Conservation (phyloP, 2,888 invertebrate genomes). For the Drosophila lutescens region DNA sequence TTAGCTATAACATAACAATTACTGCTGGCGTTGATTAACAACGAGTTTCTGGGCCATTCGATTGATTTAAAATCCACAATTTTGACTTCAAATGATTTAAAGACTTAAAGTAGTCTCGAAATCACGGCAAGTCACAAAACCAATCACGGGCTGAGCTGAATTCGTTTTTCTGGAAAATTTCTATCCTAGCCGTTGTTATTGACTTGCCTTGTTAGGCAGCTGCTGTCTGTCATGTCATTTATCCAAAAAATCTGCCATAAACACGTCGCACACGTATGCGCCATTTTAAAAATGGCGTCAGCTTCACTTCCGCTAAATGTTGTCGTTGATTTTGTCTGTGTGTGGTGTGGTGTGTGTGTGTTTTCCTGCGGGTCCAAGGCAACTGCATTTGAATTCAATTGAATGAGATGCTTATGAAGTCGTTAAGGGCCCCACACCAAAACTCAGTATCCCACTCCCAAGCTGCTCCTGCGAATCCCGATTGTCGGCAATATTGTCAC, state of each 20-base stretch:
- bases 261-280: slow-evolving; percentile 72
- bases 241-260: slow-evolving; percentile 61
- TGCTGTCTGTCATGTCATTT: slow-evolving; percentile 56
- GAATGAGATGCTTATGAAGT: slow-evolving; percentile 68
- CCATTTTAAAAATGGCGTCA: slow-evolving; percentile 73
- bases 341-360: background rate
- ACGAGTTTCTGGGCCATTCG: too few species aligned
- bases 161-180: slow-evolving; percentile 6
- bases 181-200: slow-evolving; percentile 44
- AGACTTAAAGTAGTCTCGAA: background rate
- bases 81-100: background rate
- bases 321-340: slow-evolving; percentile 33
- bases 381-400: slow-evolving; percentile 68
- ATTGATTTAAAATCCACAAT: background rate
- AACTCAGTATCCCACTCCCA: background rate
- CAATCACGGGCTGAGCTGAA: background rate
- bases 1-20: background rate
- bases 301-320: slow-evolving; percentile 60
- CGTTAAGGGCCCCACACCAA: slow-evolving; percentile 52
- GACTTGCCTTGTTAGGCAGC: slow-evolving; percentile 44
- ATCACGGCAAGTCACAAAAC: background rate
- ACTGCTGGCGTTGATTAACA: background rate
- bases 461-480: slow-evolving; percentile 3
- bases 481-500: slow-evolving; percentile 60
- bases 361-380: slow-evolving; percentile 10